phyloP scores from a whole-genome alignment of 2,888 invertebrate species.

The Lasioglossum zephyrum region DNA sequence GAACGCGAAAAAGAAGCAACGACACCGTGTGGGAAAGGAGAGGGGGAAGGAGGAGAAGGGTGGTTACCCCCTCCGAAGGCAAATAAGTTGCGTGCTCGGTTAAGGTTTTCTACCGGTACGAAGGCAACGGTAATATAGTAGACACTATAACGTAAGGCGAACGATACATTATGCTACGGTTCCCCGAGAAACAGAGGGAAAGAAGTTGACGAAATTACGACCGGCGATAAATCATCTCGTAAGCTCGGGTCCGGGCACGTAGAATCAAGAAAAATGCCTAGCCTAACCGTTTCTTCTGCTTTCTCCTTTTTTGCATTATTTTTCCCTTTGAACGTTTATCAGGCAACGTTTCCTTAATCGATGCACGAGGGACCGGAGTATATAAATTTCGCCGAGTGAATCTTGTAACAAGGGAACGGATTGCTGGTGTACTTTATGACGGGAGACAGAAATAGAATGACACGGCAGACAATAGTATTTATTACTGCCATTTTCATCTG shows the following conservation, averaged over 20 bases:
- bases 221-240: constrained; percentile 60
- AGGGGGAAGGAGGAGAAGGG: neutral
- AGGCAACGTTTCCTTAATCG: constrained; percentile 14
- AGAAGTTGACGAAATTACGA: constrained; percentile 63
- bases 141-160: constrained; percentile 54
- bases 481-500: neutral
- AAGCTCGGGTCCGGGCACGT: constrained; percentile 45
- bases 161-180: constrained; percentile 64
- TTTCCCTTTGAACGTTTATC: constrained; percentile 27
- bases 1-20: constrained; percentile 21
- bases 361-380: neutral
- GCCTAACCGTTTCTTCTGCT: constrained; percentile 7
- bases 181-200: constrained; percentile 46
- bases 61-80: constrained; percentile 13
- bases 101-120: constrained; percentile 6
- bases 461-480: neutral
- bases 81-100: constrained; percentile 34
- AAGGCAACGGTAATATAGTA: constrained; percentile 60
- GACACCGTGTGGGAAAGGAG: neutral
- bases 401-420: neutral
- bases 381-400: constrained; percentile 1
- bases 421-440: neutral
- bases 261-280: constrained; percentile 57
- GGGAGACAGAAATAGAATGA: neutral
- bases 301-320: constrained; percentile 1